Evolutionary conservation across 2,113 vertebrate species (phyloP), one percentile per base, ranked within the genome.

Genomic region (Oncorhynchus tshawytscha): DNA sequence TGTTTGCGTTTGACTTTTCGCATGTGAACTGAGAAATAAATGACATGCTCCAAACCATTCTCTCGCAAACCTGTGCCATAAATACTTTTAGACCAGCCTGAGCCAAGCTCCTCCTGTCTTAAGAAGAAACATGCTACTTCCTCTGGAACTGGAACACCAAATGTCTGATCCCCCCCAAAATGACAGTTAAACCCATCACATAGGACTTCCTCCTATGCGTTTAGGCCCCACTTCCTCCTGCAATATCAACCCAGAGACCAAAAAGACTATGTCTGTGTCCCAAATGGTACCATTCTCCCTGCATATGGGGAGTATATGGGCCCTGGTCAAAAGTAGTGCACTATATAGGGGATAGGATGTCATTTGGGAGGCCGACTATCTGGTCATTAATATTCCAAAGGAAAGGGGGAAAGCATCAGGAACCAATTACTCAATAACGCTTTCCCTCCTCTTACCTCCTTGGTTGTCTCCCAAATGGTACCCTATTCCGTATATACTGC

Each of bases 361-460:
- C 3, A 54, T 54, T 54, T 54, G 16, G 51, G 16, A 54, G 1
- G 51, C 12, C 3, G 5, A 18, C 51, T 54, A 79, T 86, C 85
- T 76, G 78, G 88, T 91, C 90, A 93, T 93, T 92, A 92, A 94
- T 94, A 92, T 91, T 92, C 88, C 18, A 27, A 76, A 74, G 75
- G 78, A 82, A 81, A 88, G 78, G 71, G 15, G 51, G 16, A 76
- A 49, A 83, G 79, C 93, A 94, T 88, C 87, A 84, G 93, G 91
- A 93, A 93, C 77, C 91, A 92, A 93, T 94, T 93, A 93, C 89
- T 91, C 87, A 90, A 90, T 91, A 88, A 81, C 74, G 18, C 15
- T 24, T n/a, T 45, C 29, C 66, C 49, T 24, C 70, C 71, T 24
- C 31, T 7, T 31, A 20, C 54, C 48, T 24, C 11, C 20, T 18